A percentile compares a stretch with the other conserved stretches of the same genome.
Evolutionary conservation across 2,797 vertebrate genomes (phyloP).

Genomic region (Coregonus ussuriensis): DNA sequence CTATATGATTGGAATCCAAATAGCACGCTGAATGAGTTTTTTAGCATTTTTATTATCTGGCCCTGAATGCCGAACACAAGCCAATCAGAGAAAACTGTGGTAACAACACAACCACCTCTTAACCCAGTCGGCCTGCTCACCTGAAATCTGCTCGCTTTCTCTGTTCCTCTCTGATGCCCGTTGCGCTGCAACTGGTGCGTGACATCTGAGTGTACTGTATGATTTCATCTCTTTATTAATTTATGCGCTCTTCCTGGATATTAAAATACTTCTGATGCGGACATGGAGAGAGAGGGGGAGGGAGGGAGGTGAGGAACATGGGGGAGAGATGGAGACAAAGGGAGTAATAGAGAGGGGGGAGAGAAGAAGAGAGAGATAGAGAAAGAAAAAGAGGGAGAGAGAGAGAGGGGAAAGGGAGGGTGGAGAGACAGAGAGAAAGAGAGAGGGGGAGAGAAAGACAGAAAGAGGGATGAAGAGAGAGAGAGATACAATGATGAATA

Average conservation of each 20-base stretch:
- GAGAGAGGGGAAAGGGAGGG: neutral
- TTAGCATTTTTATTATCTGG: neutral
- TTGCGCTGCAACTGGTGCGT: neutral
- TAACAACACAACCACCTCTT: neutral
- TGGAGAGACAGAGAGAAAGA: neutral
- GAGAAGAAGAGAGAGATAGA: no score
- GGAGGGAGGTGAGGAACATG: neutral
- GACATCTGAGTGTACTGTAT: neutral
- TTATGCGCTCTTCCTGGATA: slow-evolving; percentile 5
- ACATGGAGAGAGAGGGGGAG: neutral
- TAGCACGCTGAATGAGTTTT: neutral
- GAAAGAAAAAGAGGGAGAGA: neutral
- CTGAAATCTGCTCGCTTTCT: neutral
- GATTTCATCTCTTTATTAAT: slow-evolving; percentile 17
- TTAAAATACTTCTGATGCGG: slow-evolving; percentile 4
- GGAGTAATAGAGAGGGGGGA: neutral
- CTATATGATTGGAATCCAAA: neutral
- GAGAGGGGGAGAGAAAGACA: neutral
- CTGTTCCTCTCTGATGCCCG: no score
- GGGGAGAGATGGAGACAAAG: slow-evolving; percentile 7
- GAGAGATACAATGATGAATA: neutral
- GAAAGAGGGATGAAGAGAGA: slow-evolving; percentile 15
- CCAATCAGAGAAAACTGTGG: neutral
- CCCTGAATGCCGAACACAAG: neutral
- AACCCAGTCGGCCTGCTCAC: neutral